Evolutionary conservation across 2,888 invertebrate species (phyloP), one percentile per base, ranked within the genome.

Genomic region (Itoplectis maculator): DNA sequence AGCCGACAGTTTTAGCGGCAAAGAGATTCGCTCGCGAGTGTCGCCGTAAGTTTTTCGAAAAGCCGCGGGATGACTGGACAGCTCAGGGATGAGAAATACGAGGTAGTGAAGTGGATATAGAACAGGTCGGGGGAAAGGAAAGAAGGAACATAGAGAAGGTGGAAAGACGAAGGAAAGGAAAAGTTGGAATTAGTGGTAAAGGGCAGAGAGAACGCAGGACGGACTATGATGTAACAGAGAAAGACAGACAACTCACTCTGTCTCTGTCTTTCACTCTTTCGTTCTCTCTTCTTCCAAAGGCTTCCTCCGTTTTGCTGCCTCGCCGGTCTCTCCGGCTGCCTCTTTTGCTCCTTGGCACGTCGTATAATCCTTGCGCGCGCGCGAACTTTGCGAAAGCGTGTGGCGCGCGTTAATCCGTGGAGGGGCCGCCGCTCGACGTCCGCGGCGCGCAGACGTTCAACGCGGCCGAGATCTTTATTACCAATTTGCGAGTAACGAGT

Each of bases 401-500:
- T 73, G 69, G 68, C 45, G 65, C 73, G 80, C 80, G 69, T 77
- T 83, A 77, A 77, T 83, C 77, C 77, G 54, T 61, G 69, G 69
- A 74, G 79, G 54, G 73, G 40, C 40, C 69, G 40, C 40, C 69
- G 29, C 29, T 59, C 56, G 49, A 45, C 66, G 49, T 37, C 68
- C 51, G 47, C 51, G 6, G 47, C 51, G 6, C 18, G 6, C 59
- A n/a, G 59, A 23, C 79, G 79, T 73, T 77, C 70, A 79, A 79
- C 73, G 61, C 15, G 73, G 76, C 49, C 76, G 82, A 82, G 82
- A 79, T 82, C 76, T 82, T 82, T 82, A 82, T 82, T 82, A 82
- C 76, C 76, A 82, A 82, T 82, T 82, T 82, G 76, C 73, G 82
- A 82, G 79, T 79, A 82, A 82, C 79, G 82, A 82, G 82, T 82